These are phyloP conservation scores for Scaptomyza hsui DNA, from an alignment of 1,140 invertebrate species.

Conservation along the genomic window DNA sequence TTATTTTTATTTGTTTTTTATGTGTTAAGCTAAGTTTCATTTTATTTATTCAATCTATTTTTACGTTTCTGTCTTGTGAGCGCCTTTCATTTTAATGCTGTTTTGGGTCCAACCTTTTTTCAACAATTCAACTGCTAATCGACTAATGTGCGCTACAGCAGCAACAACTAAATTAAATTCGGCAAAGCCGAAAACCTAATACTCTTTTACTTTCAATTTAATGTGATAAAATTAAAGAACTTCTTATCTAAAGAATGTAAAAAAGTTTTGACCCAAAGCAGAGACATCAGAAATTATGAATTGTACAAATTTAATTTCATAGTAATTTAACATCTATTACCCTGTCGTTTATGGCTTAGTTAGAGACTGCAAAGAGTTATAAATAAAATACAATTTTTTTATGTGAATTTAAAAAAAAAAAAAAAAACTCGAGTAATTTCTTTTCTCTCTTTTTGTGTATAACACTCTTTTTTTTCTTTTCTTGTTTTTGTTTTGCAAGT, in stretches of 20 bases:
- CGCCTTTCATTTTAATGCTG: conserved; percentile 76
- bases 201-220: conserved; percentile 7
- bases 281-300: conserved; percentile 66
- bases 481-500: conserved; percentile 56
- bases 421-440: conserved; percentile 46
- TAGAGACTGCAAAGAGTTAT: conserved; percentile 65
- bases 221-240: conserved; percentile 6
- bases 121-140: conserved; percentile 36
- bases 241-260: background rate
- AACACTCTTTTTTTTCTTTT: conserved; percentile 6
- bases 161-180: background rate
- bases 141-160: conserved; percentile 31
- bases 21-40: conserved; percentile 49
- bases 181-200: conserved; percentile 6
- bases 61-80: conserved; percentile 66
- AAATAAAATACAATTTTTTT: conserved; percentile 59
- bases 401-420: conserved; percentile 29
- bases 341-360: conserved; percentile 69
- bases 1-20: conserved; percentile 32
- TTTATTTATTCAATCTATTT: conserved; percentile 39
- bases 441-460: conserved; percentile 40
- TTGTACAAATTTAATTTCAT: conserved; percentile 50
- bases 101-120: conserved; percentile 67
- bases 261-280: conserved; percentile 48
- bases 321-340: conserved; percentile 76